These are phyloP conservation scores for Ophion obscuratus DNA, from an alignment of 2,888 invertebrate species.

Conservation along the genomic window DNA sequence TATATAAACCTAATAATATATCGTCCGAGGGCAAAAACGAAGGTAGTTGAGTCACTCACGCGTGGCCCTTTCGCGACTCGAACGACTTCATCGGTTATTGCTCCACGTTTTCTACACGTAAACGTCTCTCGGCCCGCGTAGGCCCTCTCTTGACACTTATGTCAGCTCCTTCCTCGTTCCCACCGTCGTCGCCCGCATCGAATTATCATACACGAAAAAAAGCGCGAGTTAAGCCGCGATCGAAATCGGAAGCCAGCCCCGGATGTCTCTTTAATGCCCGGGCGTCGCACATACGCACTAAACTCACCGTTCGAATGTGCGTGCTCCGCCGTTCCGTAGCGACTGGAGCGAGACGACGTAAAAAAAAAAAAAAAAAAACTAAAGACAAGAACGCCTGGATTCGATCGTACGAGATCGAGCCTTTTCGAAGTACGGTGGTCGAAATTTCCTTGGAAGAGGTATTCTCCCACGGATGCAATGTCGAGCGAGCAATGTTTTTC, in stretches of 20 bases:
- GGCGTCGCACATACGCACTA: constrained; percentile 1
- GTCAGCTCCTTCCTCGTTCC: neutral
- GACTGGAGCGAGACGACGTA: neutral
- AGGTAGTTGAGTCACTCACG: constrained; percentile 57
- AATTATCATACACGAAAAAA: neutral
- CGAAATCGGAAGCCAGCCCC: constrained; percentile 10
- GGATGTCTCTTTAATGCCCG: constrained; percentile 1
- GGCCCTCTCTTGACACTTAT: neutral
- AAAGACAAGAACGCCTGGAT: neutral
- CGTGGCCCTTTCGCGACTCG: constrained; percentile 50
- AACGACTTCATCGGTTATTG: constrained; percentile 55
- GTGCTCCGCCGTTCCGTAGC: too few species aligned
- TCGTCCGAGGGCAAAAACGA: constrained; percentile 35
- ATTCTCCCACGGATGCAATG: too few species aligned
- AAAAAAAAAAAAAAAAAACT: neutral
- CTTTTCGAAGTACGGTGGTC: too few species aligned
- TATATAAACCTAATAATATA: neutral
- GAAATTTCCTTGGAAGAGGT: too few species aligned
- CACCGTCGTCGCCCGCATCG: neutral
- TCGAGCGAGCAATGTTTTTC: too few species aligned
- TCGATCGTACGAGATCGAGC: too few species aligned
- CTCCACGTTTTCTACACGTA: neutral
- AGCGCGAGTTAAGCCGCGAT: constrained; percentile 24
- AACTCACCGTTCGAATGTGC: too few species aligned
- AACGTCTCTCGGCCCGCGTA: neutral